phyloP scores from a whole-genome alignment of 1,140 invertebrate species.

The Rhopalosiphum padi region DNA sequence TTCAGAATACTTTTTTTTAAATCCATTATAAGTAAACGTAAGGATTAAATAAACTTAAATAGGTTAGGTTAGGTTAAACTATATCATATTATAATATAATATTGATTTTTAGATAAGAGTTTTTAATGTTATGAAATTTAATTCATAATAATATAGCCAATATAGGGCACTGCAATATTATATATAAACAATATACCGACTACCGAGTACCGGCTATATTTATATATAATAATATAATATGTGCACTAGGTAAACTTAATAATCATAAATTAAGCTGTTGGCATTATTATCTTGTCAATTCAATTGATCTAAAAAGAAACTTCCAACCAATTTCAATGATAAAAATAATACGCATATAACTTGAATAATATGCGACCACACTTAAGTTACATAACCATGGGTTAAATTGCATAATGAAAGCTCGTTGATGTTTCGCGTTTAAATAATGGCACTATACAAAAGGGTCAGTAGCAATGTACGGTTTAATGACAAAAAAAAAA shows the following conservation, averaged over 20 bases:
- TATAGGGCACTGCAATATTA: too few relatives aligned
- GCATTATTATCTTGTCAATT: not conserved
- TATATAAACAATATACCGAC: too few relatives aligned
- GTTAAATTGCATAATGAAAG: not conserved
- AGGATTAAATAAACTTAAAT: too few relatives aligned
- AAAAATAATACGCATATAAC: not conserved
- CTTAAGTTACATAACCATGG: not conserved
- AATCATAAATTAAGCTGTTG: not conserved
- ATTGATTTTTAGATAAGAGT: too few relatives aligned
- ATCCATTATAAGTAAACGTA: too few relatives aligned
- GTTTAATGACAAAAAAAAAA: not conserved
- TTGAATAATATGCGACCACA: not conserved
- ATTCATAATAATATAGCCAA: too few relatives aligned
- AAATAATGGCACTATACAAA: slow-evolving; percentile 4
- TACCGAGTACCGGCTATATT: too few relatives aligned
- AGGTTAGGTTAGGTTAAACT: too few relatives aligned
- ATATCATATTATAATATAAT: too few relatives aligned
- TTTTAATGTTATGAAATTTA: too few relatives aligned
- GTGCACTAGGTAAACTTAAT: not conserved
- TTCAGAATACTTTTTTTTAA: too few relatives aligned
- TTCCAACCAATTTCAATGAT: not conserved
- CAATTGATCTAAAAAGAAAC: not conserved
- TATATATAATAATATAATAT: too few relatives aligned
- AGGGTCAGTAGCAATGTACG: not conserved
- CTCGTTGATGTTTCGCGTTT: not conserved